Evolutionary conservation across 2,888 invertebrate species (phyloP), one percentile per base, ranked within the genome.

Genomic region (Chrysolina americana): DNA sequence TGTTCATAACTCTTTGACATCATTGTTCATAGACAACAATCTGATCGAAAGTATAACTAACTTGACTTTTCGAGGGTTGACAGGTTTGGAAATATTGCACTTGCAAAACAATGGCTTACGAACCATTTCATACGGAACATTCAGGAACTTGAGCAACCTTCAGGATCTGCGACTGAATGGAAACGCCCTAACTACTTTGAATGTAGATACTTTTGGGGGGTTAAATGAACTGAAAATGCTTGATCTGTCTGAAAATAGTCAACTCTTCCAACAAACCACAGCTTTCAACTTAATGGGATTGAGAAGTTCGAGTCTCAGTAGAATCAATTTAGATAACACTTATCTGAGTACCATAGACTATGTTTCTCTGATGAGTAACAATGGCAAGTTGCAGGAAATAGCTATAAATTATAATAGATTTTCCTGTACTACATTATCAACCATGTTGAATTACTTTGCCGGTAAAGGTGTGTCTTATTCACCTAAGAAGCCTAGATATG

Each of bases 401-500:
- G 10, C n/a, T 15, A 53, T 68, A 19, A 68, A 68, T 41, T 53
- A 53, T 41, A 68, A 68, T 21, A 53, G 48, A 56, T 68, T 53
- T 53, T 41, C 53, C 1, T 68, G 68, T 68, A n/a, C 17, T 15
- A n/a, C 6, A 41, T 53, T 68, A 19, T 50, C 15, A 10, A 41
- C 36, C 19, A 56, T 68, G 36, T 41, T 53, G 41, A 41, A 41
- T 5, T 53, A 68, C 21, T 68, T 53, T n/a, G 11, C 1, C 2
- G 15, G 1, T 11, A 0, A 2, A 0, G 2, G 17, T n/a, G 19
- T 66, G n/a, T 19, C 17, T 28, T 66, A 50, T 50, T 23, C 66
- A 36, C 36, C 66, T 41, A 11, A 44, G 15, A 28, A 36, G 17
- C 50, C 66, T 36, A 50, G 28, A 48, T 50, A 66, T 19, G 17